These are phyloP conservation scores for Myopa tessellatipennis DNA, from an alignment of 2,888 invertebrate species.

Conservation along the genomic window DNA sequence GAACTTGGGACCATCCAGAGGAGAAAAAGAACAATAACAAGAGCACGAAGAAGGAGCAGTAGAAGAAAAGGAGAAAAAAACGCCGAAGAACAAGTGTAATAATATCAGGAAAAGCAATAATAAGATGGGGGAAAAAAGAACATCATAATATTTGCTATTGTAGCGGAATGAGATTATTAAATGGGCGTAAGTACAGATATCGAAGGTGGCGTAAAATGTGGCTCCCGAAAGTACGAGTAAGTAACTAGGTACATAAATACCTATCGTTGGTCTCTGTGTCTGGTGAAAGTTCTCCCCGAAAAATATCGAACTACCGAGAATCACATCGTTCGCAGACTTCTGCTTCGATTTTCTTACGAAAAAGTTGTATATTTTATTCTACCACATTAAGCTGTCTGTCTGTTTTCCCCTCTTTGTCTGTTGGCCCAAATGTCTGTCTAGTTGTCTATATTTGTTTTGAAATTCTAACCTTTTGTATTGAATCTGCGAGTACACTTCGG, in stretches of 20 bases:
- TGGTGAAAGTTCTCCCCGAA: background rate
- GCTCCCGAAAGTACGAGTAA: no score
- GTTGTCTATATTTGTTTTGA: background rate
- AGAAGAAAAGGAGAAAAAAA: slow-evolving; percentile 37
- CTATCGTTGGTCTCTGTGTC: no score
- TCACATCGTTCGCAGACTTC: background rate
- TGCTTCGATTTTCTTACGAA: background rate
- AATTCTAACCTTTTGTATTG: slow-evolving; percentile 20
- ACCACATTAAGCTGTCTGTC: background rate
- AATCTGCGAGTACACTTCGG: background rate
- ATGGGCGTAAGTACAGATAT: background rate
- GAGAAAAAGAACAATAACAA: background rate
- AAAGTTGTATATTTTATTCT: slow-evolving; percentile 16
- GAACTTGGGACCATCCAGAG: slow-evolving; percentile 48
- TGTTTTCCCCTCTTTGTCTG: slow-evolving; percentile 12
- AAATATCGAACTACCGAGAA: background rate
- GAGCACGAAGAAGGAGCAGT: background rate
- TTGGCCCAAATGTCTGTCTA: slow-evolving; percentile 1
- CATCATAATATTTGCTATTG: slow-evolving; percentile 46
- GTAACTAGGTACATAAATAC: no score
- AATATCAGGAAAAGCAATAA: background rate
- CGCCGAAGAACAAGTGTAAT: slow-evolving; percentile 39
- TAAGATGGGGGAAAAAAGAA: slow-evolving; percentile 31
- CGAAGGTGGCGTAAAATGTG: background rate
- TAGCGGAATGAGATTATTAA: slow-evolving; percentile 45